Evolutionary conservation across 2,113 vertebrate species (phyloP), one percentile per base, ranked within the genome.

Genomic region (Sorex fumeus): DNA sequence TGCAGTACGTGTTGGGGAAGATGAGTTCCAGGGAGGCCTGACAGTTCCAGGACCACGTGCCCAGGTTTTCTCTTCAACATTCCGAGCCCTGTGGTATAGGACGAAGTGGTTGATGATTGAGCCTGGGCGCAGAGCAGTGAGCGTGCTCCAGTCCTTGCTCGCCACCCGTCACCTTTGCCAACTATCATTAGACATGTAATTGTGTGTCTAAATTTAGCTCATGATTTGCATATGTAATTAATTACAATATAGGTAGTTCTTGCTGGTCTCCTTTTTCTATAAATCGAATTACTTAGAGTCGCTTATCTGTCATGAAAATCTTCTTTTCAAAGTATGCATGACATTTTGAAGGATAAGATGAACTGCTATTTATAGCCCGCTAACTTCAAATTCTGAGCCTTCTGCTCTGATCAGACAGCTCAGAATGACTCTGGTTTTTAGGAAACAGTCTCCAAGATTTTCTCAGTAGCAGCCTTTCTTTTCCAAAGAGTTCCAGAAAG

Each of bases 271-370:
- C 78, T 36, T 95, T 88, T 95, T 23, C 43, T 88, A 88, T 84
- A 94, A 90, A 78, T 91, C 0, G 1, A 88, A 87, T 95, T 81
- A 93, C 83, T 94, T 34, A 81, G 76, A 84, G 32, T 77, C 83
- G 85, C 67, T 92, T 66, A 45, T 77, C 60, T 96, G 90, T 90
- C 34, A 95, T 79, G 64, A 34, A 95, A 72, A 50, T 91, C 70
- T 88, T 87, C 13, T 50, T 94, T 76, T 25, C 30, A 74, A 90
- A 93, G 83, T 88, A 66, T n/a, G 25, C 82, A 62, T 93, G 82
- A 86, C 93, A 95, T 94, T 94, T 97, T 90, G 74, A 93, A 95
- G 83, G 36, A 70, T 88, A 80, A 87, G 74, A 90, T 66, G 60
- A 82, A 75, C 30, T 66, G 30, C 88, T 96, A 79, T 95, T 94